Evolutionary conservation across 2,888 invertebrate species (phyloP), one percentile per base, ranked within the genome.

Genomic region (Apeira syringaria): DNA sequence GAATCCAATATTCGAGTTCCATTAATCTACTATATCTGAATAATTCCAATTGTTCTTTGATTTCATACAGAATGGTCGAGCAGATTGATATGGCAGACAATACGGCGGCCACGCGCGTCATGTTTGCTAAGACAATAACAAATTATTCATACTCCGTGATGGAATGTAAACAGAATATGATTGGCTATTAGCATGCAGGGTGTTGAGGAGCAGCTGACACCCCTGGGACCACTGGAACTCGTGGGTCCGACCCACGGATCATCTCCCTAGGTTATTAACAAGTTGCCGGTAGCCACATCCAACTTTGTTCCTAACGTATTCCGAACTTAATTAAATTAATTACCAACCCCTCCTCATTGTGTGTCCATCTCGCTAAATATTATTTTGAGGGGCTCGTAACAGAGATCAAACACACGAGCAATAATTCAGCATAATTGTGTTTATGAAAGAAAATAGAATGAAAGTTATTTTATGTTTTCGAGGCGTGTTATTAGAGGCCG

Each of bases 91-190:
- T 73, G 57, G 61, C 69, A 76, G 81, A 88, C 88, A 88, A 88
- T 88, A 59, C 75, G 80, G 74, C 81, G 80, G 80, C 80, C 22
- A 25, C 58, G 63, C 59, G 63, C 68, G 64, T 68, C 69, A 64
- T 84, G 81, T 87, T 86, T 85, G 80, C 74, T 58, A 72, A 82
- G 85, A 87, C 86, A 85, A 87, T 86, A 88, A 83, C 87, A 84
- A 87, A 89, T 89, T 87, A 89, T 89, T 88, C 89, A 89, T 87
- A 81, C 81, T 76, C 80, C 65, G 68, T 82, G 88, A 89, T 89
- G 88, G 83, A 89, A 89, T 88, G 87, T 87, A 89, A 88, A 89
- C 89, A 89, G 84, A 87, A 86, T 85, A 86, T 89, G 88, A 89
- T 89, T 89, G 89, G 87, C 79, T 87, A 85, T 88, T 86, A 87